A percentile compares a stretch with the other conserved stretches of the same genome.
phyloP scores from a whole-genome alignment of 1,140 invertebrate genomes.

The Rhyzopertha dominica region DNA sequence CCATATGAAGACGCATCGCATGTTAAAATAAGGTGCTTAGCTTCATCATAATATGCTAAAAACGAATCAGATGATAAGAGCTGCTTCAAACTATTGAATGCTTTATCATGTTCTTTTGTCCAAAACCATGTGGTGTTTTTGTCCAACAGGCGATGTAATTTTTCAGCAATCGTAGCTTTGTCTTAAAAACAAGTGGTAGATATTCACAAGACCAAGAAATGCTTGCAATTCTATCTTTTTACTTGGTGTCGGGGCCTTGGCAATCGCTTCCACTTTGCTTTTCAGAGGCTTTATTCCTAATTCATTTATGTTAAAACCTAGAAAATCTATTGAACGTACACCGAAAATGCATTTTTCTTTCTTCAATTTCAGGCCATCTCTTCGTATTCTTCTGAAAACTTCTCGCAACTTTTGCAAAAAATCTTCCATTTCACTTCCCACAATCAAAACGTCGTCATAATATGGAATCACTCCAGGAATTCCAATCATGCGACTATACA shows the following conservation, averaged over 20 bases:
- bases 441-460: slow-evolving; percentile 41
- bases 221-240: slow-evolving; percentile 39
- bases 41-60: slow-evolving; percentile 36
- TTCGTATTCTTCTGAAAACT: slow-evolving; percentile 17
- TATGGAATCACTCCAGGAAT: slow-evolving; percentile 34
- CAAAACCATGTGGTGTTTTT: slow-evolving; percentile 33
- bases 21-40: slow-evolving; percentile 7
- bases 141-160: slow-evolving; percentile 25
- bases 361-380: slow-evolving; percentile 37
- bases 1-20: slow-evolving; percentile 41
- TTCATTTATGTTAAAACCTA: slow-evolving; percentile 36
- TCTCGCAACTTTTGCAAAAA: slow-evolving; percentile 12
- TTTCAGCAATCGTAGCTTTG: slow-evolving; percentile 28
- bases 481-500: slow-evolving; percentile 35
- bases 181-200: slow-evolving; percentile 42
- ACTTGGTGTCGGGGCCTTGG: slow-evolving; percentile 37
- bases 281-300: slow-evolving; percentile 32
- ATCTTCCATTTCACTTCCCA: slow-evolving; percentile 21
- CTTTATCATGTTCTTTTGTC: slow-evolving; percentile 27
- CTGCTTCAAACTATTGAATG: slow-evolving; percentile 36
- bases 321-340: too few species aligned
- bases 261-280: slow-evolving; percentile 42
- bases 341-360: slow-evolving; percentile 40
- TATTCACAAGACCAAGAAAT: slow-evolving; percentile 44
- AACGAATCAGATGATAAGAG: slow-evolving; percentile 35